Evolutionary conservation across 1,140 invertebrate genomes (phyloP), one percentile per base, ranked within the genome.

Genomic region (Archivesica marissinica): DNA sequence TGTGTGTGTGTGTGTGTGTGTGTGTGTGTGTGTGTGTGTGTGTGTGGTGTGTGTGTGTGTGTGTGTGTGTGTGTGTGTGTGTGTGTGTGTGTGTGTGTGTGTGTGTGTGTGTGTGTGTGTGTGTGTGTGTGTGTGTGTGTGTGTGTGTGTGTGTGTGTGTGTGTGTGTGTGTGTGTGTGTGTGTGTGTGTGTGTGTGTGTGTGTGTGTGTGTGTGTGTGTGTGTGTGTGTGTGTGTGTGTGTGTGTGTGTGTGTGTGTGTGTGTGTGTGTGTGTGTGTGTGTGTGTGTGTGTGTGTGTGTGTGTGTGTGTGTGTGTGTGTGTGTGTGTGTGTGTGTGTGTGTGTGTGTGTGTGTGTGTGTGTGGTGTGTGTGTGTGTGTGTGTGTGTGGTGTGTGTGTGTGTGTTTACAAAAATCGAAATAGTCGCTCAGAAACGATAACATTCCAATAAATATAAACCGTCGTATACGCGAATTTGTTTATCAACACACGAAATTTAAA

Each of bases 201-300:
- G 78, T 70, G 52, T 76, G 79, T 83, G 85, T 78, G 85, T 87
- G 79, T 87, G 85, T 85, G 54, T 84, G 80, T 68, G 85, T 78
- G 85, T 77, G 85, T 83, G 85, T 79, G 87, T 77, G 79, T 87
- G 85, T 52, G 85, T 84, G 85, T 81, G 87, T 78, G 85, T 86
- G 85, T 83, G 77, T 76, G 85, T 74, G 77, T 74, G 86, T 86
- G 77, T 87, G 85, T 81, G 84, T 83, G 50, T 82, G 84, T 64
- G 84, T 83, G 86, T 82, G 76, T 74, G 50, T 86, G 85, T 82
- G 77, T 86, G 75, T 83, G 86, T 87, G 64, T 74, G 85, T 86
- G 77, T 82, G 85, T 88, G 85, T 77, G 84, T 82, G 85, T 82
- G 84, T 75, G 66, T 81, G 76, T 88, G 84, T 82, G 61, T 86